Percentiles rank a stretch among this genome's conserved stretches.
Conservation (phyloP, 2,888 invertebrate genomes). For the Drosophila hawaiiensis region DNA sequence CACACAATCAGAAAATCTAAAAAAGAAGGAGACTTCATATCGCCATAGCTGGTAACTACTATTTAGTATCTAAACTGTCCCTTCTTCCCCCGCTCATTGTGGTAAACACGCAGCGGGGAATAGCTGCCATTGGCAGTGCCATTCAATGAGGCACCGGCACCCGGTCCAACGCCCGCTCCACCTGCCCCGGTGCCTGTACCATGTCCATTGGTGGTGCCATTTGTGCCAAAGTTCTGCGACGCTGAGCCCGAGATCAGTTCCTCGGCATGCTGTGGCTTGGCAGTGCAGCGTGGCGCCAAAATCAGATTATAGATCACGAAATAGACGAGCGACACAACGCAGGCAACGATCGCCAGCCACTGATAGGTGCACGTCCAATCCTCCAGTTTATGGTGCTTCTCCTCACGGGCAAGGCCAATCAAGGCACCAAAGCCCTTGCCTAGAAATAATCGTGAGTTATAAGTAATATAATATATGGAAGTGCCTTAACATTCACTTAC, state of each 20-base stretch:
- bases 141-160: slow-evolving; percentile 76
- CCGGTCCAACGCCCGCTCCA: slow-evolving; percentile 14
- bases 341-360: slow-evolving; percentile 88
- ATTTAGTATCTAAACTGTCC: slow-evolving; percentile 92
- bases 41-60: slow-evolving; percentile 13
- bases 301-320: slow-evolving; percentile 91
- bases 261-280: slow-evolving; percentile 88
- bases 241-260: slow-evolving; percentile 83
- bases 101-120: slow-evolving; percentile 92
- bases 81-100: slow-evolving; percentile 92
- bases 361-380: slow-evolving; percentile 87
- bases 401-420: slow-evolving; percentile 86
- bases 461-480: background rate
- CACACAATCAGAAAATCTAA: slow-evolving; percentile 32
- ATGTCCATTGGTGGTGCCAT: slow-evolving; percentile 34
- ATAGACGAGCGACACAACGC: slow-evolving; percentile 89
- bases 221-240: slow-evolving; percentile 86
- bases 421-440: slow-evolving; percentile 91
- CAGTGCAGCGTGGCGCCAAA: slow-evolving; percentile 90
- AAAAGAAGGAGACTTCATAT: slow-evolving; percentile 3
- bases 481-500: slow-evolving; percentile 81
- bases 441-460: slow-evolving; percentile 75
- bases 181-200: slow-evolving; percentile 85
- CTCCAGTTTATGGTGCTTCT: slow-evolving; percentile 70
- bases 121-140: slow-evolving; percentile 88